These are phyloP conservation scores for Molanna angustata DNA, from an alignment of 2,888 invertebrate genomes.

Conservation along the genomic window DNA sequence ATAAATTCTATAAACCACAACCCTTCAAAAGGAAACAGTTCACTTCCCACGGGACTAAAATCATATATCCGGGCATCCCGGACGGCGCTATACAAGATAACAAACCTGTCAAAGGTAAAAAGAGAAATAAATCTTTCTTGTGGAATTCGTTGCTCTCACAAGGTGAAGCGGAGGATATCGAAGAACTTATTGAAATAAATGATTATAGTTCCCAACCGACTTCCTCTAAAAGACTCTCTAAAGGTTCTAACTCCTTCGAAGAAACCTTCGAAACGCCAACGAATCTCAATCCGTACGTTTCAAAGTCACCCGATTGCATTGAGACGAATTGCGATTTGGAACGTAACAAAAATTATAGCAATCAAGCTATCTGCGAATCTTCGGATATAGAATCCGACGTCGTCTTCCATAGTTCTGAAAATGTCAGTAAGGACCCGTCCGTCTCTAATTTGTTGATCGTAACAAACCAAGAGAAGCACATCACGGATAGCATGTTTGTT, in stretches of 20 bases:
- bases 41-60: conserved; percentile 42
- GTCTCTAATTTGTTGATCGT: conserved; percentile 23
- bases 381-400: conserved; percentile 18
- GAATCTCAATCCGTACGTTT: too few species aligned
- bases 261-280: not conserved
- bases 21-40: conserved; percentile 40
- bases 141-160: conserved; percentile 21
- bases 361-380: not conserved
- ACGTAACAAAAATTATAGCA: not conserved
- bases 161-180: conserved; percentile 20
- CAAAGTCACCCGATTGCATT: not conserved
- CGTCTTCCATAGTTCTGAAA: conserved; percentile 21
- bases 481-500: conserved; percentile 42
- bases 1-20: conserved; percentile 45
- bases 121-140: conserved; percentile 20
- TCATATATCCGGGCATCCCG: conserved; percentile 38
- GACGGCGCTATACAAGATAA: conserved; percentile 10
- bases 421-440: conserved; percentile 24
- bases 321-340: not conserved
- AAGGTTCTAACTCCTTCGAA: not conserved
- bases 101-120: not conserved
- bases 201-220: not conserved
- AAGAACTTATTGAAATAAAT: conserved; percentile 22
- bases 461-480: conserved; percentile 32
- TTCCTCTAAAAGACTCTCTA: not conserved